A percentile compares a stretch with the other conserved stretches of the same genome.
Evolutionary conservation across 1,140 invertebrate species (phyloP).

Genomic region (Aphis gossypii): DNA sequence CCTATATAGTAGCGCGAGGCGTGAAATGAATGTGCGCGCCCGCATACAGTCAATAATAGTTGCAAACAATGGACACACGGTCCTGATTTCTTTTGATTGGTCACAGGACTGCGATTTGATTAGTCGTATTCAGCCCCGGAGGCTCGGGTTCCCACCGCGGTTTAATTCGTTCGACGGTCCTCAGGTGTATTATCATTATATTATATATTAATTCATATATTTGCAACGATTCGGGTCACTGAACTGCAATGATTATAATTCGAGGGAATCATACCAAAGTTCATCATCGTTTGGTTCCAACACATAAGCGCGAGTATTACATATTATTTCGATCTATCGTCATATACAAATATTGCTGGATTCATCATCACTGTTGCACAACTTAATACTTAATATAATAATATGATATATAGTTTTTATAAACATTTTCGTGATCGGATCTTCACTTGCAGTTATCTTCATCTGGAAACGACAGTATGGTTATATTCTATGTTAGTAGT

Average conservation of each 20-base stretch:
- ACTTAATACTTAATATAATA: neutral
- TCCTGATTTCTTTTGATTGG: slow-evolving; percentile 51
- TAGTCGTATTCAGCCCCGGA: neutral
- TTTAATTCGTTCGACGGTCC: neutral
- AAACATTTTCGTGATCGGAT: neutral
- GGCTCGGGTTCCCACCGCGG: slow-evolving; percentile 52
- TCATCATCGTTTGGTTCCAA: neutral
- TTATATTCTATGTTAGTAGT: neutral
- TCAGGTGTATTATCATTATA: neutral
- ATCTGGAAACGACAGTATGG: neutral
- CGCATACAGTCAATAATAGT: neutral
- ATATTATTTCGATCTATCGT: neutral
- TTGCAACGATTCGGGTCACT: neutral
- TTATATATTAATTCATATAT: neutral
- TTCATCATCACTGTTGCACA: neutral
- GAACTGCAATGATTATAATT: neutral
- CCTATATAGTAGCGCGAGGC: neutral
- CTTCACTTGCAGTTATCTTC: neutral
- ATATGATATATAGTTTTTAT: neutral
- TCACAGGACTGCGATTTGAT: slow-evolving; percentile 52
- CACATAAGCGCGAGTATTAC: neutral
- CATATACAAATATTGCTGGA: neutral
- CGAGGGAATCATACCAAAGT: neutral
- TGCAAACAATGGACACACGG: neutral
- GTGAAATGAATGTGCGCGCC: neutral